Evolutionary conservation across 1,140 invertebrate species (phyloP).

Genomic region (Hyphantria cunea): DNA sequence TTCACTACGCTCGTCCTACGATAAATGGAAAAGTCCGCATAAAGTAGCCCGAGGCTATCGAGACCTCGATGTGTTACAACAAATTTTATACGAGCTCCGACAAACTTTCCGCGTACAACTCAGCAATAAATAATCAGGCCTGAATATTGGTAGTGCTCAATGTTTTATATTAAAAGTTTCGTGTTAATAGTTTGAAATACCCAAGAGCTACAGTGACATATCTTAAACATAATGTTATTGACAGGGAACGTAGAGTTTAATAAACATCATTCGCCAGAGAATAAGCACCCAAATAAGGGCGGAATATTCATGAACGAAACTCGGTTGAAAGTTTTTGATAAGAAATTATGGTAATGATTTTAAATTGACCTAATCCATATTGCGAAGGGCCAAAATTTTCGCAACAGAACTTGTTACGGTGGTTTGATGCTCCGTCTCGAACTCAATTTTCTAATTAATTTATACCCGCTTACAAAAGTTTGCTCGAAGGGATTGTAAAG

Average conservation of each 20-base stretch:
- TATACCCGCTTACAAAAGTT: slow-evolving; percentile 46
- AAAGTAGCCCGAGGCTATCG: slow-evolving; percentile 35
- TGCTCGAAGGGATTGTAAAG: slow-evolving; percentile 17
- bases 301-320: slow-evolving; percentile 53
- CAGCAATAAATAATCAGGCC: slow-evolving; percentile 50
- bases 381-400: slow-evolving; percentile 38
- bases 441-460: slow-evolving; percentile 56
- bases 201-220: slow-evolving; percentile 6
- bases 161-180: slow-evolving; percentile 43
- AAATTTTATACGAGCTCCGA: slow-evolving; percentile 45
- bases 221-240: slow-evolving; percentile 18
- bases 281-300: slow-evolving; percentile 41
- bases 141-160: slow-evolving; percentile 41
- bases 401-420: slow-evolving; percentile 46
- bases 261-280: slow-evolving; percentile 31
- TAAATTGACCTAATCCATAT: slow-evolving; percentile 63
- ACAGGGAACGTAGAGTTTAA: slow-evolving; percentile 15
- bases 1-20: slow-evolving; percentile 31
- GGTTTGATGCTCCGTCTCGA: slow-evolving; percentile 48
- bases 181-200: slow-evolving; percentile 27
- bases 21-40: slow-evolving; percentile 52
- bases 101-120: slow-evolving; percentile 44
- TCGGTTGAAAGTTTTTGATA: slow-evolving; percentile 52
- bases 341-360: slow-evolving; percentile 63
- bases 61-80: slow-evolving; percentile 35